Conservation (phyloP, 2,888 invertebrate genomes). For the Caenorhabditis sinica region DNA sequence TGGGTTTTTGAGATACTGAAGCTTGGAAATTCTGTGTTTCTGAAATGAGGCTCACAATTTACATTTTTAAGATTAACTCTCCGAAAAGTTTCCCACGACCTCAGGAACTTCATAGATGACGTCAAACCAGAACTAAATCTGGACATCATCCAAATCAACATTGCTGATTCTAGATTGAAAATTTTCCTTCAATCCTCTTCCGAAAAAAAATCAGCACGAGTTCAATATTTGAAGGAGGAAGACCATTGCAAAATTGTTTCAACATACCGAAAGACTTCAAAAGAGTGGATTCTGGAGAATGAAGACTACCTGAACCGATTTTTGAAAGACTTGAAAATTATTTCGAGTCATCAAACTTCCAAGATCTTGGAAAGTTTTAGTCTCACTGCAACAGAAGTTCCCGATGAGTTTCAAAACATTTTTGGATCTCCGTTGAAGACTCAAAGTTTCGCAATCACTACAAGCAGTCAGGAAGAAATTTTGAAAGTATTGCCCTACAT, state of each 20-base stretch:
- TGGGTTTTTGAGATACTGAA: not conserved
- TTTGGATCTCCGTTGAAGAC: not conserved
- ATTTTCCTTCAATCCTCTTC: not conserved
- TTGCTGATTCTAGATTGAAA: not conserved
- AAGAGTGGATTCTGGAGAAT: not conserved
- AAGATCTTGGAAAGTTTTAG: not conserved
- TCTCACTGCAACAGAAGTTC: not conserved
- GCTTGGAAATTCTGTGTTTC: not conserved
- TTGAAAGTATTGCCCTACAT: not conserved
- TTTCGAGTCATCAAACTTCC: not conserved
- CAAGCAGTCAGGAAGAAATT: not conserved
- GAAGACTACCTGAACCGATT: not conserved
- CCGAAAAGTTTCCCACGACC: slow-evolving; percentile 8
- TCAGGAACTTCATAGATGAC: slow-evolving; percentile 1
- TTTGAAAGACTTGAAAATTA: not conserved
- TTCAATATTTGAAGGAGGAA: not conserved
- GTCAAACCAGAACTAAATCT: not conserved
- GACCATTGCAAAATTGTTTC: not conserved
- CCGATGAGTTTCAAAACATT: not conserved
- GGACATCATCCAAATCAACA: not conserved
- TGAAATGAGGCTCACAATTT: not conserved
- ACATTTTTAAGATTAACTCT: not conserved
- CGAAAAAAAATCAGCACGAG: not conserved
- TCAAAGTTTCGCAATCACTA: slow-evolving; percentile 1
- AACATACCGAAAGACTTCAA: not conserved